Evolutionary conservation across 2,888 invertebrate species (phyloP).

Genomic region (Dicranocentrus wangi): DNA sequence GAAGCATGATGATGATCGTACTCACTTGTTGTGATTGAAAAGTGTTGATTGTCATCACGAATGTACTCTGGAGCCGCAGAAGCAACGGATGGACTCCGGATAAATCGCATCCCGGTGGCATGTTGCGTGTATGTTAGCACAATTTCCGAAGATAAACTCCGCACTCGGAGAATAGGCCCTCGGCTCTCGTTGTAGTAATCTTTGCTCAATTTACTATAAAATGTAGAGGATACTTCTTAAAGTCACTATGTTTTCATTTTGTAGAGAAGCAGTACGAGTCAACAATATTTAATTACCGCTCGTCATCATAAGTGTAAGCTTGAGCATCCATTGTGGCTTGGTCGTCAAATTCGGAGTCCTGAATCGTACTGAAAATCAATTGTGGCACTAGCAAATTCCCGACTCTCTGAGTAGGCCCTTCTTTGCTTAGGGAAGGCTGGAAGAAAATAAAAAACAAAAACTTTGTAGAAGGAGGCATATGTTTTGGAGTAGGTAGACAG

Average conservation of each 20-base stretch:
- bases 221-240: no score
- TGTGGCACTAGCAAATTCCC: slow-evolving; percentile 28
- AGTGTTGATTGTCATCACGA: slow-evolving; percentile 54
- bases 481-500: not conserved
- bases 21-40: slow-evolving; percentile 57
- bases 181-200: slow-evolving; percentile 48
- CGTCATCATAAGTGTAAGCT: no score
- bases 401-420: slow-evolving; percentile 11
- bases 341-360: no score
- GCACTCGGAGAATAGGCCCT: slow-evolving; percentile 60
- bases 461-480: not conserved
- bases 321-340: no score
- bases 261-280: not conserved
- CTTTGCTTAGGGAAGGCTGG: not conserved
- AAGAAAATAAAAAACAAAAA: slow-evolving; percentile 7
- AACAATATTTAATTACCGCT: not conserved
- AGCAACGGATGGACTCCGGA: slow-evolving; percentile 1
- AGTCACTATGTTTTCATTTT: no score
- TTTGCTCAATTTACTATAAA: not conserved
- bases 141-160: slow-evolving; percentile 30
- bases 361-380: slow-evolving; percentile 19
- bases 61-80: slow-evolving; percentile 27
- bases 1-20: no score
- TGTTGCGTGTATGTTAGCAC: no score
- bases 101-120: no score